Evolutionary conservation across 2,888 invertebrate species (phyloP), one percentile per base, ranked within the genome.

Genomic region (Mythimna vitellina): DNA sequence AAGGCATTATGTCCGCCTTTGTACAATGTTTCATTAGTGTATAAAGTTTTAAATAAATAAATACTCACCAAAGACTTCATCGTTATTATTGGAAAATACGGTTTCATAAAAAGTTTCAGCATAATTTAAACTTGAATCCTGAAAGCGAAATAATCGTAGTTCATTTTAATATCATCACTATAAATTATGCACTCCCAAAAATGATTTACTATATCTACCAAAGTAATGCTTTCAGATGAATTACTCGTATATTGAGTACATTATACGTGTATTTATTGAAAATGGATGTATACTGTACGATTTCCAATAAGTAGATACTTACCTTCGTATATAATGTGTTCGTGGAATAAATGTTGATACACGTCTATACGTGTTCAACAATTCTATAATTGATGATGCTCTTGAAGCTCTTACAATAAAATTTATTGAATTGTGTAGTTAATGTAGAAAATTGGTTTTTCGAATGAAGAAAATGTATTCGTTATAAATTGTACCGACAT

Each of bases 191-290:
- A 25, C n/a, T 51, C 58, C 58, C 10, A 20, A 70, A 68, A 60
- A 60, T 38, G 10, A 35, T 70, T 53, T 20, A 38, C 12, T 73
- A 78, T 22, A 29, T 25, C 58, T 46, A 42, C 38, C 56, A 60
- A 60, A 80, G 46, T 32, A 32, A 62, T 73, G 80, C 64, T 64
- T 74, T 80, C 49, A 74, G 12, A 17, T 32, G 38, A 25, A 76
- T 80, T 80, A n/a, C n/a, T n/a, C n/a, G n/a, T n/a, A 64, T 32
- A 49, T 79, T 53, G 22, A 60, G 38, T 22, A 57, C 14, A 79
- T 29, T 29, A 3, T 25, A 60, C 53, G 10, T 25, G 8, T 35
- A 67, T 64, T 64, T 64, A 74, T 64, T 49, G 80, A 38, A 80
- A 64, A 74, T 64, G 20, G 9, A 64, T 17, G 29, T 63, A n/a